These are phyloP conservation scores for Thereva unica DNA, from an alignment of 2,888 invertebrate species.

Conservation along the genomic window DNA sequence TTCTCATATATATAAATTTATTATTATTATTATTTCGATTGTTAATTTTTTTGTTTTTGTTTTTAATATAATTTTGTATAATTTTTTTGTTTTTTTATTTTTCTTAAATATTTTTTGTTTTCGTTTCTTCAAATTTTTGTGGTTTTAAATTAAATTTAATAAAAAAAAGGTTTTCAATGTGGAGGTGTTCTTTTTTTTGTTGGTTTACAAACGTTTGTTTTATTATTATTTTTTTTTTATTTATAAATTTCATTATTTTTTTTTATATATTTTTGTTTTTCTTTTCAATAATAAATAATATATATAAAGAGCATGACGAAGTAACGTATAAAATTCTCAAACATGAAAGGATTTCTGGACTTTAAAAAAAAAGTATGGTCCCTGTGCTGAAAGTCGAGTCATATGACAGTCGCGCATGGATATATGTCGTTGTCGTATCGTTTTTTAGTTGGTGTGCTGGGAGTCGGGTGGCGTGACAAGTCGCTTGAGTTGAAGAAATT, in stretches of 20 bases:
- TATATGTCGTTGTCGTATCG: too few species aligned
- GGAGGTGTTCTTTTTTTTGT: too few species aligned
- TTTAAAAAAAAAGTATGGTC: background rate
- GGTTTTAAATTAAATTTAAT: slow-evolving; percentile 20
- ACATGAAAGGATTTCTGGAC: background rate
- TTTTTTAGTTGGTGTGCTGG: too few species aligned
- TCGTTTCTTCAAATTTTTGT: slow-evolving; percentile 10
- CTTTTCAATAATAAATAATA: slow-evolving; percentile 31
- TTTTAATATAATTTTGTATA: slow-evolving; percentile 5
- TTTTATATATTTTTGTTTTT: background rate
- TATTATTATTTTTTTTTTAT: too few species aligned
- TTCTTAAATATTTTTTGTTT: background rate
- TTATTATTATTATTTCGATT: slow-evolving; percentile 1
- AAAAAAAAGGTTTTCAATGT: background rate
- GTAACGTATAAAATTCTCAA: slow-evolving; percentile 11
- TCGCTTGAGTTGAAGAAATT: too few species aligned
- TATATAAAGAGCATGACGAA: slow-evolving; percentile 32
- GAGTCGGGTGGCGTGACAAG: too few species aligned
- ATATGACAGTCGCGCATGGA: too few species aligned
- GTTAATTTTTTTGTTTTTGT: slow-evolving; percentile 1
- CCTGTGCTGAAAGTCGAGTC: slow-evolving; percentile 15
- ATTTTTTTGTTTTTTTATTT: background rate
- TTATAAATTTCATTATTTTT: too few species aligned
- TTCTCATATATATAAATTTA: background rate
- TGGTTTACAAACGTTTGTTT: too few species aligned